These are phyloP conservation scores for Polypterus bichir DNA, from an alignment of 2,113 vertebrate species.

Conservation along the genomic window DNA sequence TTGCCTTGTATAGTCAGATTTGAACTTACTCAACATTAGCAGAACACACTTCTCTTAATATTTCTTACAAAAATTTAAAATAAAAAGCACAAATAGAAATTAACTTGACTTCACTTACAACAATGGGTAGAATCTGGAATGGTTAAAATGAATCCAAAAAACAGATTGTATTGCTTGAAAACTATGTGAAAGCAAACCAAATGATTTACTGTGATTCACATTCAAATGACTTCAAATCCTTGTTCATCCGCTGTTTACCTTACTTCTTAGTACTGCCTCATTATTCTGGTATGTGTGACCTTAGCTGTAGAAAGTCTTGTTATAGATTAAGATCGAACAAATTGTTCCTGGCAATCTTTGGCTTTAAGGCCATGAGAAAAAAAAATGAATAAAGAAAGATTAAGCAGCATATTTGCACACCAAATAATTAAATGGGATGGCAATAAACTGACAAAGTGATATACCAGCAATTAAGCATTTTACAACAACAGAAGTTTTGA, in stretches of 20 bases:
- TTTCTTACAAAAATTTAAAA: too few species aligned
- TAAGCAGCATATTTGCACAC: too few species aligned
- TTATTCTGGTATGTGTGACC: constrained; percentile 36
- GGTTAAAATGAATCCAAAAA: constrained; percentile 42
- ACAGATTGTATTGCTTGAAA: constrained; percentile 59
- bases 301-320: constrained; percentile 38
- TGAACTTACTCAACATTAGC: too few species aligned
- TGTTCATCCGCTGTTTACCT: constrained; percentile 37
- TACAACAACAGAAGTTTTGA: too few species aligned
- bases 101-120: too few species aligned
- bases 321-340: constrained; percentile 21
- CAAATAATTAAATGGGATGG: too few species aligned
- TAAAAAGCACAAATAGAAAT: too few species aligned
- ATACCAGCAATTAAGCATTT: too few species aligned
- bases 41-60: too few species aligned
- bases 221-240: constrained; percentile 57
- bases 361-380: constrained; percentile 57
- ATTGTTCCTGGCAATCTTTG: constrained; percentile 18
- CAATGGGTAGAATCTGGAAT: too few species aligned
- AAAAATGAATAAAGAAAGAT: not conserved
- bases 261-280: constrained; percentile 39
- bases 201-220: constrained; percentile 65
- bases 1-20: too few species aligned
- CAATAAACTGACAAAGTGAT: too few species aligned
- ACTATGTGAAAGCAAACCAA: constrained; percentile 61